phyloP scores from a whole-genome alignment of 2,797 vertebrate genomes.

The Neosilurus hyrtlii region DNA sequence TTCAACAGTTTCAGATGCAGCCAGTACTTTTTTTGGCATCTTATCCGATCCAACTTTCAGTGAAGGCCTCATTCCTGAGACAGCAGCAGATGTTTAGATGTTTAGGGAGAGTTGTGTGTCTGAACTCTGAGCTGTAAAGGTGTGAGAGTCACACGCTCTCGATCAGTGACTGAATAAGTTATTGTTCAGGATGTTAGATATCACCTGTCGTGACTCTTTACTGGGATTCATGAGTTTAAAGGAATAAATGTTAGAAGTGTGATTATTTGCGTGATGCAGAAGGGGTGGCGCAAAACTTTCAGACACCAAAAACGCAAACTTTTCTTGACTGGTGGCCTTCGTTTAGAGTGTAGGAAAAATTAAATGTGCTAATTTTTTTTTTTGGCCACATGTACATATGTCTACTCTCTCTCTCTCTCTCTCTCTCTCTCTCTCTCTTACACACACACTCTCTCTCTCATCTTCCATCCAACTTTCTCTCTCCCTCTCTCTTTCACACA shows the following conservation, averaged over 20 bases:
- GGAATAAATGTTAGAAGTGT: neutral
- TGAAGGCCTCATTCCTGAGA: conserved; percentile 47
- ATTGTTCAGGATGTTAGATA: neutral
- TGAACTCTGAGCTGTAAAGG: neutral
- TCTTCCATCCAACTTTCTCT: too few relatives aligned
- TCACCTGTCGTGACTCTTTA: neutral
- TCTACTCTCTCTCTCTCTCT: too few relatives aligned
- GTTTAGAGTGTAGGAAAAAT: neutral
- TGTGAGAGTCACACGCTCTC: neutral
- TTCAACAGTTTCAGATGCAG: neutral
- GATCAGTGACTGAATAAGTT: neutral
- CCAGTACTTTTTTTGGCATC: conserved; percentile 41
- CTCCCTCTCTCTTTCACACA: too few relatives aligned
- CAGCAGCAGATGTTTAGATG: conserved; percentile 4
- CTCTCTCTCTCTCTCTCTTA: too few relatives aligned
- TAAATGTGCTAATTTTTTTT: neutral
- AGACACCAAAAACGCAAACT: neutral
- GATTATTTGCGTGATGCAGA: neutral
- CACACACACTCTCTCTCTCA: too few relatives aligned
- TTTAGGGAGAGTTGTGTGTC: conserved; percentile 8
- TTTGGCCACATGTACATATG: too few relatives aligned
- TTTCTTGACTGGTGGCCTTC: neutral
- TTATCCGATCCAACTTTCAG: conserved; percentile 40
- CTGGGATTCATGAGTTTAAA: neutral
- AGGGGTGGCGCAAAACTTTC: neutral